Percentiles rank a stretch among this genome's conserved stretches.
phyloP scores from a whole-genome alignment of 2,113 vertebrate species.

The Ophthalmotilapia sp. region DNA sequence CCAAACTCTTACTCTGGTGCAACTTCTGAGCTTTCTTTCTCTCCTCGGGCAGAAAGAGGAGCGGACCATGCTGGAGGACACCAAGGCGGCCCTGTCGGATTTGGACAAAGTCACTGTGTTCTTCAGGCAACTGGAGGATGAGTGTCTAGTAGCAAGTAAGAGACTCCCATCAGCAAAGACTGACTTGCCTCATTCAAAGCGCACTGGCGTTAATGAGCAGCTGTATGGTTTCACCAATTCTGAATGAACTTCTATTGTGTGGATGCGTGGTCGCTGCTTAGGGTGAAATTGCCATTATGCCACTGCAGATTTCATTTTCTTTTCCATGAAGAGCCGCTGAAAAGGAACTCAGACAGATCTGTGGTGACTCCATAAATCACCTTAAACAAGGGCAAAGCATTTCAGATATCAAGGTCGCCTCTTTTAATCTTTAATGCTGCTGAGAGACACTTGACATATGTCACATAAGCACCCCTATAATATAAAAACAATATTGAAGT shows the following conservation, averaged over 20 bases:
- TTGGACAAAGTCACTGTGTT: constrained; percentile 91
- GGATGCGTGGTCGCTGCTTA: background rate
- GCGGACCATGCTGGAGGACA: constrained; percentile 89
- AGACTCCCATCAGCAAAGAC: constrained; percentile 21
- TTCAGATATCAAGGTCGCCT: background rate
- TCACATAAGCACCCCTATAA: background rate
- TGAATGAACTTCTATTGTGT: constrained; percentile 39
- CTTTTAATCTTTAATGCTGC: background rate
- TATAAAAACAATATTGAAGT: background rate
- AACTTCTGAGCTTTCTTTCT: constrained; percentile 10
- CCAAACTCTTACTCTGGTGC: background rate
- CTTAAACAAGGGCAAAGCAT: background rate
- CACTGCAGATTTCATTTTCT: constrained; percentile 5
- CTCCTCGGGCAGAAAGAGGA: constrained; percentile 82
- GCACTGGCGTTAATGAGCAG: constrained; percentile 42
- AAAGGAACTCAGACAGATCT: constrained; percentile 1
- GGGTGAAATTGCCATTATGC: constrained; percentile 2
- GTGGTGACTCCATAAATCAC: constrained; percentile 13
- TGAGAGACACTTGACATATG: background rate
- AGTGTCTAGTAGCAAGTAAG: constrained; percentile 92
- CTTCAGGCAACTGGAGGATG: constrained; percentile 88
- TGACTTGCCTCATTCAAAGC: constrained; percentile 22
- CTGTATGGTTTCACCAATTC: constrained; percentile 35
- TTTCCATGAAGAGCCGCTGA: background rate
- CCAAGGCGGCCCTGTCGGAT: constrained; percentile 86